Base-by-base conservation (phyloP, 1,140 invertebrate species). In the Platyscapa corneri region DNA sequence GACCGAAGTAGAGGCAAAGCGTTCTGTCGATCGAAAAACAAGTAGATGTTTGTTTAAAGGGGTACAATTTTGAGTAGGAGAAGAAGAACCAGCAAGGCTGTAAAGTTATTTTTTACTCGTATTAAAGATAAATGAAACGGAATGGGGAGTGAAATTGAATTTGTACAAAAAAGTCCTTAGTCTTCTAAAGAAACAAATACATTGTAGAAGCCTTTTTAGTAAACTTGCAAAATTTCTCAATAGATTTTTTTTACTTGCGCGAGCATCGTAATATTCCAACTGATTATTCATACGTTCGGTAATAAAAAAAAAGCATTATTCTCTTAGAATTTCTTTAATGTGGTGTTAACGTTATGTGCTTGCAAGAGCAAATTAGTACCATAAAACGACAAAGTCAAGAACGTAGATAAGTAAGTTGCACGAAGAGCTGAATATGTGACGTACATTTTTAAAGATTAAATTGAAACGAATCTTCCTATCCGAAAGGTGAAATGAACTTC, bases 1-100 rank as follows among this genome's bases (percentile, higher is more conserved):
- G 84, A 85, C 84, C 84, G 84, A 85, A 85, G 72, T 82, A 82
- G 53, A 85, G 30, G 72, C 42, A 53, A 70, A 64, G 20, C 60
- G 65, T 78, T 79, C 76, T 12, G 16, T 79, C n/a, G 67, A 85
- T 85, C 53, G 77, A 75, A 72, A 74, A 53, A 85, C 20, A 76
- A 85, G 72, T 85, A 76, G 79, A 82, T 64, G 46, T 76, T 74
- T 79, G 72, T 27, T 67, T 77, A 65, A 85, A 56, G 56, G 78
- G 84, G 78, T 85, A 82, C 77, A 82, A 85, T 82, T 85, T 82
- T 67, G n/a, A 30, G 39, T 85, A 85, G 83, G 49, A 30, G 80
- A 64, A 75, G 53, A 46, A 30, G 39, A 75, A 23, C 37, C 46
- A 80, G 27, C 30, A 18, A 75, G n/a, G 30, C 5, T 37, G 65